A percentile compares a stretch with the other conserved stretches of the same genome.
These are phyloP conservation scores for Cryptotermes secundus DNA, from an alignment of 1,140 invertebrate species.

Conservation along the genomic window DNA sequence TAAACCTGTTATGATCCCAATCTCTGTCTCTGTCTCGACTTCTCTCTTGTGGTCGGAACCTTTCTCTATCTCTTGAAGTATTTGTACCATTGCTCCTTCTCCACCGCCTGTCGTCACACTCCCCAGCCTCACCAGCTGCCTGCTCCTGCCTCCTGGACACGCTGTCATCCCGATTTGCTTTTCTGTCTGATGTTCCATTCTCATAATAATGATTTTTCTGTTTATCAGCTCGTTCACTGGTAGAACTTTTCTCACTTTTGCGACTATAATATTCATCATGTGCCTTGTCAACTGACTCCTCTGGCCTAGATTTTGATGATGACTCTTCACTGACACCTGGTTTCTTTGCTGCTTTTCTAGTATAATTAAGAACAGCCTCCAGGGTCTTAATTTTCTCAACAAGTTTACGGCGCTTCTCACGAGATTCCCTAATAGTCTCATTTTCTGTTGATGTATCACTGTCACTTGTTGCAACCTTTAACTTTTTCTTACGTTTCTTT, in stretches of 20 bases:
- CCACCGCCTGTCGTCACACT: background rate
- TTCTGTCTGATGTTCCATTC: background rate
- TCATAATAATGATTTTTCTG: background rate
- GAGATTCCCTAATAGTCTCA: background rate
- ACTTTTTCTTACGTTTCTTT: conserved; percentile 3
- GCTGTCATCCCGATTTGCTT: background rate
- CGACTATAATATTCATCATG: background rate
- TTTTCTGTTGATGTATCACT: background rate
- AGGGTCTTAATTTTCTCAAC: conserved; percentile 10
- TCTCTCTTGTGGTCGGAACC: background rate
- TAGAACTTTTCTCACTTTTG: background rate
- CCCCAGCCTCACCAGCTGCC: background rate
- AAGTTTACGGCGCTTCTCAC: background rate
- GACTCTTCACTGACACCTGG: background rate
- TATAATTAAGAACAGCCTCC: background rate
- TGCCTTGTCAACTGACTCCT: background rate
- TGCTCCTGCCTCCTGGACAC: background rate
- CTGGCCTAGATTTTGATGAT: background rate
- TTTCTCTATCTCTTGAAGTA: background rate
- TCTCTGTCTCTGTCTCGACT: background rate
- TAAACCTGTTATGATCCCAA: background rate
- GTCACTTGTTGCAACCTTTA: background rate
- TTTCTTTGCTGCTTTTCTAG: conserved; percentile 1
- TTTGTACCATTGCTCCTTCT: background rate
- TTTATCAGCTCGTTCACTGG: no score